Evolutionary conservation across 2,113 vertebrate species (phyloP).

Genomic region (Hucho hucho): DNA sequence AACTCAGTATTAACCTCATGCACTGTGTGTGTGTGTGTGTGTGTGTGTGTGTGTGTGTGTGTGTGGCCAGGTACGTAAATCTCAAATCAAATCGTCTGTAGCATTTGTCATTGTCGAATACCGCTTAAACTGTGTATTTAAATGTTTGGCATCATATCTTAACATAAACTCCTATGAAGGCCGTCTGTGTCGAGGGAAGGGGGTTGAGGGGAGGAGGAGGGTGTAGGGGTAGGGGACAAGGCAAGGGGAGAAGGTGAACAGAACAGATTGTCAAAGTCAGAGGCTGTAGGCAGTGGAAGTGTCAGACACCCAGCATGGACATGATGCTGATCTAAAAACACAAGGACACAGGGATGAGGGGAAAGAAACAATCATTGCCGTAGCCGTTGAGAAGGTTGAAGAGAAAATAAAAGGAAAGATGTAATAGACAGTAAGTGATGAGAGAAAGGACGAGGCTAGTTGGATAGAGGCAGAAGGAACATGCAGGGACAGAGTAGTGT

Average conservation of each 20-base stretch:
- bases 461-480: too few relatives aligned
- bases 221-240: slow-evolving; percentile 24
- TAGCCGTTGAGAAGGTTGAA: background rate
- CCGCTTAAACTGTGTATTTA: background rate
- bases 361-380: background rate
- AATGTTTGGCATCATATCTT: background rate
- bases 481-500: too few relatives aligned
- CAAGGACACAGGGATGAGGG: background rate
- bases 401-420: too few relatives aligned
- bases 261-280: slow-evolving; percentile 56
- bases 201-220: slow-evolving; percentile 20
- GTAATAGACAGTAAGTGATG: too few relatives aligned
- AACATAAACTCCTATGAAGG: slow-evolving; percentile 10
- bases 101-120: background rate
- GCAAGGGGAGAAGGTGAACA: slow-evolving; percentile 42
- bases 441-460: too few relatives aligned
- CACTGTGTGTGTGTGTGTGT: too few relatives aligned
- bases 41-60: background rate
- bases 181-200: background rate
- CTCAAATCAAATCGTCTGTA: background rate
- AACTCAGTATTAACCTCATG: background rate
- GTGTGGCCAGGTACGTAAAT: background rate
- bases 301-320: slow-evolving; percentile 15
- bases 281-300: slow-evolving; percentile 38
- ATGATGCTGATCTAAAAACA: slow-evolving; percentile 42